A percentile compares a stretch with the other conserved stretches of the same genome.
Conservation (phyloP, 2,797 vertebrate species). For the Sciaenops ocellatus region DNA sequence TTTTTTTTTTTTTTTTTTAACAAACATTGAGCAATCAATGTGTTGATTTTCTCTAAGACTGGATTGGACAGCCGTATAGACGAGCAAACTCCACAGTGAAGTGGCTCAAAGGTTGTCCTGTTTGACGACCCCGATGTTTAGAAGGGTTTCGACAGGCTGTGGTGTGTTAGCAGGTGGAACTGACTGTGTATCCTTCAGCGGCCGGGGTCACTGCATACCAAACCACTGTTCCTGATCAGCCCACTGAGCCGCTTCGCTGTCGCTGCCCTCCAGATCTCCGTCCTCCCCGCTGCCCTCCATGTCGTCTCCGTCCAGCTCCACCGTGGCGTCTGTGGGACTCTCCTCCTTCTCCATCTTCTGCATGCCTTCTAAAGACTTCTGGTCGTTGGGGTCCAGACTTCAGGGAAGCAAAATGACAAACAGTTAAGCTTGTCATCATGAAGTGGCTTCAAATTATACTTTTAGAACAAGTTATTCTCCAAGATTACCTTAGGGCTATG, state of each 20-base stretch:
- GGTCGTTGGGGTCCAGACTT: slow-evolving; percentile 98
- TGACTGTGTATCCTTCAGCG: slow-evolving; percentile 14
- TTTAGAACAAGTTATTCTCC: not conserved
- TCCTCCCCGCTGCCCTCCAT: slow-evolving; percentile 99
- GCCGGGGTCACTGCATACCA: slow-evolving; percentile 92
- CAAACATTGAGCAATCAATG: not conserved
- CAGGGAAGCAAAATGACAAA: not conserved
- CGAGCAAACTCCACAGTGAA: slow-evolving; percentile 5
- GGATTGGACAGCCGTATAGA: not conserved
- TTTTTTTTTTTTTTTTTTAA: not conserved
- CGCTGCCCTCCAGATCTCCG: slow-evolving; percentile 97
- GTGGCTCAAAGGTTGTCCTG: not conserved
- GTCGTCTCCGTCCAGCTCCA: slow-evolving; percentile 98
- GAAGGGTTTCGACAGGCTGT: slow-evolving; percentile 16
- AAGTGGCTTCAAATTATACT: not conserved
- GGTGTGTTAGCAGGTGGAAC: not conserved
- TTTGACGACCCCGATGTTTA: not conserved
- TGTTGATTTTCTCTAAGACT: not conserved
- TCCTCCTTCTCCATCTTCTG: slow-evolving; percentile 99
- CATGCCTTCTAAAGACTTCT: slow-evolving; percentile 98
- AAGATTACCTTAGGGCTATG: slow-evolving; percentile 87
- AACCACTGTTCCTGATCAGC: slow-evolving; percentile 99
- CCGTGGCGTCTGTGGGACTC: slow-evolving; percentile 96
- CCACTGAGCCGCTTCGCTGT: slow-evolving; percentile 98
- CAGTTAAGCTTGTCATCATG: too few species aligned